Evolutionary conservation across 2,888 invertebrate genomes (phyloP).

Genomic region (Nomada fucata): DNA sequence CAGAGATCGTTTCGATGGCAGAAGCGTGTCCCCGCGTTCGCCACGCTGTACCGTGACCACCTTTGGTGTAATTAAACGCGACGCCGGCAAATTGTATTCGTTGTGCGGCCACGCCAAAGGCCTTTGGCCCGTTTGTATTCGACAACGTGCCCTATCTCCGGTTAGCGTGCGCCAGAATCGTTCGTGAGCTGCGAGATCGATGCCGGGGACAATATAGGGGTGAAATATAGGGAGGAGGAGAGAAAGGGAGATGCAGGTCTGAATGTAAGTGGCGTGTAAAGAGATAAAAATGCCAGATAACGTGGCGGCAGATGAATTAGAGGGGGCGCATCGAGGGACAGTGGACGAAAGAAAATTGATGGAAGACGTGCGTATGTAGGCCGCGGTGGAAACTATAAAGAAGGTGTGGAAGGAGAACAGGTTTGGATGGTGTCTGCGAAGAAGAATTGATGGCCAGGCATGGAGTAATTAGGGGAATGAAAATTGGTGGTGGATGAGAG

Average conservation of each 20-base stretch:
- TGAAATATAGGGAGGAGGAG: background rate
- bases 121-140: slow-evolving; percentile 61
- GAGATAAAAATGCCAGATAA: background rate
- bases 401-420: background rate
- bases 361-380: background rate
- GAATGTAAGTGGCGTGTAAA: background rate
- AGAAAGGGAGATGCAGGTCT: background rate
- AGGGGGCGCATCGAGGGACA: background rate
- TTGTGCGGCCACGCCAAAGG: slow-evolving; percentile 39
- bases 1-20: slow-evolving; percentile 19
- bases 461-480: background rate
- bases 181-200: background rate
- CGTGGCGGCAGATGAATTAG: background rate
- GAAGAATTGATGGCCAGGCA: background rate
- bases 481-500: background rate
- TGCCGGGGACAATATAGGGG: background rate
- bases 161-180: background rate
- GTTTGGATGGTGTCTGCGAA: background rate
- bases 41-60: slow-evolving; percentile 6
- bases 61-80: slow-evolving; percentile 66
- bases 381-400: background rate
- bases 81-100: slow-evolving; percentile 64
- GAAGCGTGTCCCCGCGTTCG: slow-evolving; percentile 16
- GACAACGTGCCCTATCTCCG: slow-evolving; percentile 62
- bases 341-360: background rate